phyloP scores from a whole-genome alignment of 2,888 invertebrate species.

The Phrixothrix hirtus region DNA sequence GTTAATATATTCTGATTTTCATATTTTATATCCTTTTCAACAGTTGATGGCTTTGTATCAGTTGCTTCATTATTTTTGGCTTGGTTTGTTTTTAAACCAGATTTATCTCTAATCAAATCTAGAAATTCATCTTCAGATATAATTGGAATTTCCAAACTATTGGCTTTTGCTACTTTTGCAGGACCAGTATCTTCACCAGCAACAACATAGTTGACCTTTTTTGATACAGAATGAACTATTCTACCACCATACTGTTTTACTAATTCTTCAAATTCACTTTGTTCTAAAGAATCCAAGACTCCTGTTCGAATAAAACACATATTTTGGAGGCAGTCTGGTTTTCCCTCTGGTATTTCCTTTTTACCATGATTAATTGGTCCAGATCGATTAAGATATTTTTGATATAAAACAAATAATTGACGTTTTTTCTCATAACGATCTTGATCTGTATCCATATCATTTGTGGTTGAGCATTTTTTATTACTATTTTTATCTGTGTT shows the following conservation, averaged over 20 bases:
- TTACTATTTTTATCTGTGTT: slow-evolving; percentile 19
- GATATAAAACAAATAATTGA: slow-evolving; percentile 68
- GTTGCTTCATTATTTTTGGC: slow-evolving; percentile 11
- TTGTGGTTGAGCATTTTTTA: slow-evolving; percentile 3
- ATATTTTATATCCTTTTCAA: not conserved
- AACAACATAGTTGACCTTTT: slow-evolving; percentile 73
- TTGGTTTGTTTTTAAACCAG: slow-evolving; percentile 49
- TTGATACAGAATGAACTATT: too few relatives aligned
- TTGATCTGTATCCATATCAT: slow-evolving; percentile 62
- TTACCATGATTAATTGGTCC: slow-evolving; percentile 81
- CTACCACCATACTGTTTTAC: slow-evolving; percentile 82
- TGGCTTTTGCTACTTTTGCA: slow-evolving; percentile 78
- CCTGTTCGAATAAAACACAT: slow-evolving; percentile 80
- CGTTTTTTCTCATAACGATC: slow-evolving; percentile 70
- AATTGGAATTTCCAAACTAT: slow-evolving; percentile 70
- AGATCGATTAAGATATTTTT: slow-evolving; percentile 75
- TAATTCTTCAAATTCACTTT: slow-evolving; percentile 75
- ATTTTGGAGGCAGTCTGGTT: slow-evolving; percentile 71
- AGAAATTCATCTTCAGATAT: slow-evolving; percentile 83
- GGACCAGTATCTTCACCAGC: slow-evolving; percentile 87
- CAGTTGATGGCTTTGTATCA: not conserved
- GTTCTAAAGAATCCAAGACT: slow-evolving; percentile 83
- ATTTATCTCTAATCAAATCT: slow-evolving; percentile 70
- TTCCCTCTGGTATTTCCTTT: slow-evolving; percentile 82
- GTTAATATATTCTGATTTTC: not conserved